These are phyloP conservation scores for Gryllus longicercus DNA, from an alignment of 2,888 invertebrate genomes.

Conservation along the genomic window DNA sequence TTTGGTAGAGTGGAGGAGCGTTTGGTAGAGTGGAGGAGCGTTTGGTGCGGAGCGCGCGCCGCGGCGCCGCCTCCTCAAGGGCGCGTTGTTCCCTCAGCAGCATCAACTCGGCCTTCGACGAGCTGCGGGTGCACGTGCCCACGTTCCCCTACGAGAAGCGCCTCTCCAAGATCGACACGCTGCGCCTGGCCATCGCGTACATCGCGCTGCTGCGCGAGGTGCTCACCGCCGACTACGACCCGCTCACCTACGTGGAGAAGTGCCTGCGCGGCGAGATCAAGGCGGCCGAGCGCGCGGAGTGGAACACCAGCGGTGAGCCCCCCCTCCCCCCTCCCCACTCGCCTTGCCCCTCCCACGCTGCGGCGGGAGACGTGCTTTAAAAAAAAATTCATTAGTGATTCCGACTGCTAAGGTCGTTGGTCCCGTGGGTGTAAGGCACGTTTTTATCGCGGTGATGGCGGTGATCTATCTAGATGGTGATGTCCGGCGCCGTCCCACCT, in stretches of 20 bases:
- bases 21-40: not conserved
- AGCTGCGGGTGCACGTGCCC: slow-evolving; percentile 94
- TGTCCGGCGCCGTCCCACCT: too few species aligned
- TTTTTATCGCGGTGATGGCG: too few species aligned
- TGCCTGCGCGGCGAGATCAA: slow-evolving; percentile 86
- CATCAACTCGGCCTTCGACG: slow-evolving; percentile 99
- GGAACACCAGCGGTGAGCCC: slow-evolving; percentile 94
- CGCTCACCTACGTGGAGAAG: slow-evolving; percentile 88
- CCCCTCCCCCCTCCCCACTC: not conserved
- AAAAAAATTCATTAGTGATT: not conserved
- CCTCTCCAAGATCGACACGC: slow-evolving; percentile 96
- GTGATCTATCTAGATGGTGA: too few species aligned
- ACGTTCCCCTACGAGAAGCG: slow-evolving; percentile 99
- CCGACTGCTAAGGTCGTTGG: too few species aligned
- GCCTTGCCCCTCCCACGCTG: not conserved
- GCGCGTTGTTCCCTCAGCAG: slow-evolving; percentile 66
- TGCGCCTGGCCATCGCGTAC: slow-evolving; percentile 94
- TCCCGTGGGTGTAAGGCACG: too few species aligned
- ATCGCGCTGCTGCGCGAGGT: slow-evolving; percentile 90
- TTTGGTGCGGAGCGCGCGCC: not conserved
- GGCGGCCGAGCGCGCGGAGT: slow-evolving; percentile 76
- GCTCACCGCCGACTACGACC: slow-evolving; percentile 83
- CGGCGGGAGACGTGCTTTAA: not conserved
- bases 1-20: too few species aligned
- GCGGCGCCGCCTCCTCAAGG: not conserved